Evolutionary conservation across 2,113 vertebrate species (phyloP).

Genomic region (Psittacara wagleri): DNA sequence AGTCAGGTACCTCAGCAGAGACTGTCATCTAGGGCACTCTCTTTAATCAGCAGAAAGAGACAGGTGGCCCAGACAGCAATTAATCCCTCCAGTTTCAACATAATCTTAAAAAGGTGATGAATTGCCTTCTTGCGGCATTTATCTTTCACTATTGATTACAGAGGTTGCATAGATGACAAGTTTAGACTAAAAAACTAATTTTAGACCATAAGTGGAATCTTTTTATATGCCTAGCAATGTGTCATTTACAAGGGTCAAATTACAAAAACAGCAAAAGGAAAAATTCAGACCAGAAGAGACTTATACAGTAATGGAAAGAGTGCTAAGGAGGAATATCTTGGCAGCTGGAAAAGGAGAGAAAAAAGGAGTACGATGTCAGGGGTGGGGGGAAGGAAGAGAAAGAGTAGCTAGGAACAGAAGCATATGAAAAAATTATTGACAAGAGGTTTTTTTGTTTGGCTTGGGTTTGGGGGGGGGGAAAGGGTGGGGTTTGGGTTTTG

Average conservation of each 20-base stretch:
- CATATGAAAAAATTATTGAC: not conserved
- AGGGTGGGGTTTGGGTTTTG: not conserved
- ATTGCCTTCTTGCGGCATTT: constrained; percentile 12
- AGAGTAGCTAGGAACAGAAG: not conserved
- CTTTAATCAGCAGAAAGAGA: constrained; percentile 36
- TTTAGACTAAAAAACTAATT: constrained; percentile 34
- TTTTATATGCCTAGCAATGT: not conserved
- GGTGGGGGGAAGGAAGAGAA: not conserved
- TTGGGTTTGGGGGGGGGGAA: not conserved
- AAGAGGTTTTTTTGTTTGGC: not conserved
- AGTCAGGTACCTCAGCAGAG: not conserved
- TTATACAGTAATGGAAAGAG: not conserved
- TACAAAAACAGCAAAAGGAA: not conserved
- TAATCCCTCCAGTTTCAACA: constrained; percentile 25
- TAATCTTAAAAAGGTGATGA: not conserved
- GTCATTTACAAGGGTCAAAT: not conserved
- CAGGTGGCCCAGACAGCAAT: constrained; percentile 20
- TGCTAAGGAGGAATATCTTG: not conserved
- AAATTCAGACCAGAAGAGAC: not conserved
- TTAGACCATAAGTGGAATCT: not conserved
- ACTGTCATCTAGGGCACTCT: not conserved
- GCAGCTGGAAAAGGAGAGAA: not conserved
- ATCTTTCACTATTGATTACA: not conserved
- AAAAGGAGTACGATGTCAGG: not conserved
- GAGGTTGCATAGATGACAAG: constrained; percentile 6